Evolutionary conservation across 2,797 vertebrate genomes (phyloP).

Genomic region (Lophotriccus pileatus): DNA sequence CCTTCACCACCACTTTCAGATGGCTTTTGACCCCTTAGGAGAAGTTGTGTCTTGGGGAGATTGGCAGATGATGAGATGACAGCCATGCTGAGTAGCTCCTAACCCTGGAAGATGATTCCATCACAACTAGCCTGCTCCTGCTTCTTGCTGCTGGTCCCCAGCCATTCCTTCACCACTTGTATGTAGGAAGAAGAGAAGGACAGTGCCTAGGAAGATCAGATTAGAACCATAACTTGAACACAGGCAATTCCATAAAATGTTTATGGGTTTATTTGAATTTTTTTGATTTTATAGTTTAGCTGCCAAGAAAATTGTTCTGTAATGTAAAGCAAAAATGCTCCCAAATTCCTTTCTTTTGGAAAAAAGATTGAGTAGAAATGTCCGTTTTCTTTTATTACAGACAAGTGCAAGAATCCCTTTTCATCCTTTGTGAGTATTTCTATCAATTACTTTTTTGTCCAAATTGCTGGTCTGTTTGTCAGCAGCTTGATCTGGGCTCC

Average conservation of each 20-base stretch:
- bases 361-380: neutral
- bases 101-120: neutral
- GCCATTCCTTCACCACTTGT: accelerated
- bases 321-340: neutral
- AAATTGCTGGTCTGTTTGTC: neutral
- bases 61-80: neutral
- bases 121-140: neutral
- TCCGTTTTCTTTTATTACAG: neutral
- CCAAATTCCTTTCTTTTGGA: neutral
- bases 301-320: neutral
- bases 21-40: neutral
- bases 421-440: neutral
- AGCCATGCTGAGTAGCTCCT: neutral
- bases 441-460: neutral
- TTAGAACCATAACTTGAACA: neutral
- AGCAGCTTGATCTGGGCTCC: neutral
- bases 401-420: neutral
- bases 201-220: neutral
- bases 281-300: neutral
- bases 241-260: neutral
- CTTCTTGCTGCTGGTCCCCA: accelerated
- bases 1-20: neutral
- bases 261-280: neutral
- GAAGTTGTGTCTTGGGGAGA: neutral
- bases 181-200: neutral